These are phyloP conservation scores for Epinephelus moara DNA, from an alignment of 2,113 vertebrate species.

Conservation along the genomic window DNA sequence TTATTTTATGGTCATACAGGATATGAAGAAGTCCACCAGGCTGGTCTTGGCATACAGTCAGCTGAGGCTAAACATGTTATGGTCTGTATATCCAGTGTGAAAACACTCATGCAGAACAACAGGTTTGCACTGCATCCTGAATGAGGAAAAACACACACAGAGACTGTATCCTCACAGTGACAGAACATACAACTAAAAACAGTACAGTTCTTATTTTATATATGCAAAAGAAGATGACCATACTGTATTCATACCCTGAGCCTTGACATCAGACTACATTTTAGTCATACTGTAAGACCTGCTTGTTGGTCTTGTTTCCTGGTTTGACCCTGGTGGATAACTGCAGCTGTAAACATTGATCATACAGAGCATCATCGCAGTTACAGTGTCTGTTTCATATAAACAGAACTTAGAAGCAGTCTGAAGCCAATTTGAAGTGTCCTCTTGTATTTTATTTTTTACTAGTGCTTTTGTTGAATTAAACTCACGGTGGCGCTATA, in stretches of 20 bases:
- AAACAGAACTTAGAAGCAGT: neutral
- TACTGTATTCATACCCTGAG: neutral
- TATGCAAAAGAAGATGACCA: neutral
- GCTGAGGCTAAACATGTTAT: neutral
- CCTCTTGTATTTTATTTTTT: neutral
- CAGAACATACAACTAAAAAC: neutral
- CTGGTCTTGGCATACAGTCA: neutral
- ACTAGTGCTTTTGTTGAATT: neutral
- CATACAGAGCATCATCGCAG: neutral
- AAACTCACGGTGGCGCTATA: conserved; percentile 69
- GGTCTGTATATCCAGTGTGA: neutral
- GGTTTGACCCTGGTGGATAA: neutral
- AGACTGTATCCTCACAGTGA: neutral
- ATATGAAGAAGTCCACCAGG: neutral
- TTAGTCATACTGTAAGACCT: neutral
- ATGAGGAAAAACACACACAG: neutral
- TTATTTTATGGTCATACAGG: neutral
- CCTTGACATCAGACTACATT: neutral
- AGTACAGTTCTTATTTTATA: neutral
- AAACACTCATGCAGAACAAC: neutral
- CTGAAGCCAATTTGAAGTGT: too few species aligned
- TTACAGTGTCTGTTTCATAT: neutral
- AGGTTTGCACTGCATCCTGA: neutral
- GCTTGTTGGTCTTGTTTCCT: neutral
- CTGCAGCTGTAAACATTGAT: neutral